A percentile compares a stretch with the other conserved stretches of the same genome.
phyloP scores from a whole-genome alignment of 2,888 invertebrate genomes.

The Meganola albula region DNA sequence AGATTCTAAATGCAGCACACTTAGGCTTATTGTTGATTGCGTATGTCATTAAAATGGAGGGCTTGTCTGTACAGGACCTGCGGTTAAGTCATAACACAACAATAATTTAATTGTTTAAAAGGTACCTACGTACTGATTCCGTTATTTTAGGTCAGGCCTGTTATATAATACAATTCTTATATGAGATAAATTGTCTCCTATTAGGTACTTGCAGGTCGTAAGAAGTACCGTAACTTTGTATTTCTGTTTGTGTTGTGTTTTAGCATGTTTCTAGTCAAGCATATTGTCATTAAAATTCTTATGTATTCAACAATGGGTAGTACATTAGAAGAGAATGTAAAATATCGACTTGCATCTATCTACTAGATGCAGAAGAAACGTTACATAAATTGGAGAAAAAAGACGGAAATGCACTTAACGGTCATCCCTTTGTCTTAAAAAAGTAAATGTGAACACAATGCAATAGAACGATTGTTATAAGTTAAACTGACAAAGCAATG shows the following conservation, averaged over 20 bases:
- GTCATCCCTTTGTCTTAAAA: slow-evolving; percentile 53
- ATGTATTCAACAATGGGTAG: slow-evolving; percentile 36
- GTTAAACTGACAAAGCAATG: slow-evolving; percentile 21
- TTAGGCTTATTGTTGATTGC: slow-evolving; percentile 42
- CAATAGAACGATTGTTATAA: slow-evolving; percentile 45
- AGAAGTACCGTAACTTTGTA: too few species aligned
- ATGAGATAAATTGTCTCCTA: too few species aligned
- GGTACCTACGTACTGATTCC: too few species aligned
- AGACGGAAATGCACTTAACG: slow-evolving; percentile 45
- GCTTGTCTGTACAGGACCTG: slow-evolving; percentile 41
- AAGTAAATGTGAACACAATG: slow-evolving; percentile 42
- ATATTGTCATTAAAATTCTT: slow-evolving; percentile 30
- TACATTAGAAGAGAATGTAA: slow-evolving; percentile 43
- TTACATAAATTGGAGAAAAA: slow-evolving; percentile 43
- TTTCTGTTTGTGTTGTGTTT: slow-evolving; percentile 15
- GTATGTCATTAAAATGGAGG: slow-evolving; percentile 30
- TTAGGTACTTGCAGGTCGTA: too few species aligned
- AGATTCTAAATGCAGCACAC: slow-evolving; percentile 38
- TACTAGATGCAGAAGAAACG: slow-evolving; percentile 49
- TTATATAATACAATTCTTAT: too few species aligned
- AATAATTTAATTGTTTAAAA: slow-evolving; percentile 34
- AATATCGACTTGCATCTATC: slow-evolving; percentile 50
- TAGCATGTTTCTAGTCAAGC: slow-evolving; percentile 21
- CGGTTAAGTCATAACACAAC: slow-evolving; percentile 46
- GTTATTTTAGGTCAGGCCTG: slow-evolving; percentile 19